Evolutionary conservation across 2,888 invertebrate species (phyloP), one percentile per base, ranked within the genome.

Genomic region (Mesoligia furuncula): DNA sequence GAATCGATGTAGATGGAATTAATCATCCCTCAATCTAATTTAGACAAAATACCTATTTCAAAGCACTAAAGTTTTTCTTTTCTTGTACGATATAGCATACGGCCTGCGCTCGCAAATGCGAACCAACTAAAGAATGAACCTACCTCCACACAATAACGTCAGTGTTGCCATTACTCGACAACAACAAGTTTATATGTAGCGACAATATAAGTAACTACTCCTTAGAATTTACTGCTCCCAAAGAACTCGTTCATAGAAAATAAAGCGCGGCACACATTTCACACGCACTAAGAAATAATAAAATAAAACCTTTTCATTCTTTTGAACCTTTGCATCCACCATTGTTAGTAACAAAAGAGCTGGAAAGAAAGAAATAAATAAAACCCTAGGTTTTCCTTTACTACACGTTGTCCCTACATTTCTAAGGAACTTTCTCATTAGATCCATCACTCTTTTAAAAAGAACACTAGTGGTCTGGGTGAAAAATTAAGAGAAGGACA

Each of bases 291-390:
- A 42, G 42, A 54, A 54, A 62, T 72, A 75, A 75, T 70, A 79
- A 77, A 79, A 73, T 76, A 85, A 85, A 76, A 67, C 68, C 73
- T 45, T 81, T 76, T 24, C 59, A 77, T 81, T 79, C 54, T 45
- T 64, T 36, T 65, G 54, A 67, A 75, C 86, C 68, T 74, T 72
- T 72, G 64, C 79, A 78, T 76, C 54, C 54, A 51, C 76, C 42
- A 76, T 85, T 83, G 75, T 86, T 74, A 48, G 62, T 54, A 48
- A 65, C 75, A 77, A 85, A 77, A 79, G 73, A 70, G n/a, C 59
- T 65, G 73, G 17, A 78, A 78, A 71, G 48, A 77, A 72, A 45
- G 24, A 42, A 81, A 39, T 39, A 9, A 71, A 73, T 69, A 66
- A 72, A 77, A 17, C 20, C 39, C 51, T 20, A 67, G 73, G 17